Evolutionary conservation across 2,797 vertebrate genomes (phyloP), one percentile per base, ranked within the genome.

Genomic region (Cottoperca gobio): DNA sequence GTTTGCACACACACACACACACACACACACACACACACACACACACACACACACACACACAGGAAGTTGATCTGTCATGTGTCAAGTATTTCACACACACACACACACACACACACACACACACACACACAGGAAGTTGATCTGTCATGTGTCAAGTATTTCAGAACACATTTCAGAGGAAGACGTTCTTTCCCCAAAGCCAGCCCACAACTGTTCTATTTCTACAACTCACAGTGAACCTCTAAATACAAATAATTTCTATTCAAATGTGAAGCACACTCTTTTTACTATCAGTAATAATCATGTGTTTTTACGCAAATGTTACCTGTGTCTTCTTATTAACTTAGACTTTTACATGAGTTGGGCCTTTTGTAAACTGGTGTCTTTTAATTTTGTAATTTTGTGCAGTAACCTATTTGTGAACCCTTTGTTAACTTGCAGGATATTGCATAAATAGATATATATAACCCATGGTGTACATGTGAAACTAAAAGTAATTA

Each of bases 241-340:
- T 2, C 39, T 43, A 1, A 52, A 53, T 59, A 23, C 6, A 50
- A 42, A 43, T 33, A 45, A 21, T 50, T 43, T 21, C 7, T 65
- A 13, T 31, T 58, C 13, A 28, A 42, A 40, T 35, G 24, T 23
- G 33, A 46, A 28, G 16, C 28, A 8, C 9, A 57, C n/a, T 28
- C 23, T 54, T 45, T 71, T 72, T 45, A 62, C 45, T 54, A 46
- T 54, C 19, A 59, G 23, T 50, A 31, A 28, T 49, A 24, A 13
- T 42, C 19, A 31, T 62, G 48, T 43, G 53, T 43, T 53, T 1
- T 26, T 24, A 37, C 5, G 0, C 68, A 35, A 26, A 45, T 24
- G 26, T 54, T 24, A 49, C 31, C 23, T 42, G 43, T 73, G 8
- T 48, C 4, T 42, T 19, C 14, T 45, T 42, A 4, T 28, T 6